Conservation (phyloP, 1,140 invertebrate species). For the Drosophila aff. region DNA sequence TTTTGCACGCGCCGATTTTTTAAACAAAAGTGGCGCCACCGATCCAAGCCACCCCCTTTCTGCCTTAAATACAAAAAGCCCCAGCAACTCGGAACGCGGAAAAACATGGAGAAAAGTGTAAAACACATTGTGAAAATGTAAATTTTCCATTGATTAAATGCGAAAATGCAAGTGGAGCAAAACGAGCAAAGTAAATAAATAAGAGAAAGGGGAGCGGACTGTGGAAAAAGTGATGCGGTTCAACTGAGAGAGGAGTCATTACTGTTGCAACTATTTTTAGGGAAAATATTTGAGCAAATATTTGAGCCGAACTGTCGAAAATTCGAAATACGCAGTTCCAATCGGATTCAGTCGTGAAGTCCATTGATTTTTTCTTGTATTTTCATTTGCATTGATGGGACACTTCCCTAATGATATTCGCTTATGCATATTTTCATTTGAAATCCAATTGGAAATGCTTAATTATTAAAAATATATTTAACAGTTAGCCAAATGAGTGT, state of each 20-base stretch:
- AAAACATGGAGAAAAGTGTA: slow-evolving; percentile 71
- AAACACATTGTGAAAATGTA: slow-evolving; percentile 78
- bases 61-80: slow-evolving; percentile 16
- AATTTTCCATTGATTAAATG: slow-evolving; percentile 74
- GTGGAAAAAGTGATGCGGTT: neutral
- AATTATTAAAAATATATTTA: neutral
- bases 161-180: slow-evolving; percentile 47
- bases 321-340: slow-evolving; percentile 24
- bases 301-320: slow-evolving; percentile 4
- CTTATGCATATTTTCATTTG: neutral
- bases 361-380: neutral
- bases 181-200: slow-evolving; percentile 4
- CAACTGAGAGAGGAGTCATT: slow-evolving; percentile 17
- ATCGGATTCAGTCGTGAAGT: slow-evolving; percentile 5
- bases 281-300: slow-evolving; percentile 29
- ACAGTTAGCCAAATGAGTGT: neutral
- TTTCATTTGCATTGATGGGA: neutral
- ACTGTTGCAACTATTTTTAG: slow-evolving; percentile 31
- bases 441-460: no score
- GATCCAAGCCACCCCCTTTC: neutral
- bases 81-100: slow-evolving; percentile 12
- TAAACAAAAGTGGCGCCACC: slow-evolving; percentile 45
- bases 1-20: slow-evolving; percentile 49
- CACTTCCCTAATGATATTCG: neutral
- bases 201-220: neutral